These are phyloP conservation scores for Tetanocera ferruginea DNA, from an alignment of 2,888 invertebrate species.

Conservation along the genomic window DNA sequence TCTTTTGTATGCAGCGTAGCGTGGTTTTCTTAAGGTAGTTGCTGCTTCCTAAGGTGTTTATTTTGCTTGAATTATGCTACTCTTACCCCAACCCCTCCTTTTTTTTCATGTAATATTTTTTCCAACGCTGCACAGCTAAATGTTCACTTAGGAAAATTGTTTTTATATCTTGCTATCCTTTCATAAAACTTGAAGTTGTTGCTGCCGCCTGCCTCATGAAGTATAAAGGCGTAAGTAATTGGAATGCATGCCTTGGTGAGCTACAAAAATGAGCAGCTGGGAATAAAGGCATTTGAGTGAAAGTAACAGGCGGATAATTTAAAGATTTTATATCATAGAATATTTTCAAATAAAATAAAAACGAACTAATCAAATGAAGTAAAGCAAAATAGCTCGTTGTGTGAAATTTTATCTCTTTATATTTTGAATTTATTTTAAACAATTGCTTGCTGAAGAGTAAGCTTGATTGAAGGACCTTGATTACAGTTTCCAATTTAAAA, in stretches of 20 bases:
- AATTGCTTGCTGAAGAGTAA: too few relatives aligned
- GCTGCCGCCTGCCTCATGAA: conserved; percentile 18
- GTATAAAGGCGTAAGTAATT: conserved; percentile 38
- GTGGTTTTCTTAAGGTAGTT: conserved; percentile 30
- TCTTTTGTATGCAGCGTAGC: neutral
- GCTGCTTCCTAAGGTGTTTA: neutral
- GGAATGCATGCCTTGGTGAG: conserved; percentile 19
- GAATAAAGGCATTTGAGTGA: neutral
- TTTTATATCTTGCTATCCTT: conserved; percentile 52
- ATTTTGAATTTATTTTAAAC: too few relatives aligned
- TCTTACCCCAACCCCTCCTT: neutral
- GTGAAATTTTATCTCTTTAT: neutral
- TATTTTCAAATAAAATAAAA: neutral
- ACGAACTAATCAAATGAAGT: neutral
- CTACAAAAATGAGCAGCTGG: conserved; percentile 2
- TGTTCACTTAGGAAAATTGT: conserved; percentile 66
- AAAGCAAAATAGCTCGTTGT: neutral
- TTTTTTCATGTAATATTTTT: neutral
- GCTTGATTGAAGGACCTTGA: neutral
- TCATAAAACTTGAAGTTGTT: conserved; percentile 31
- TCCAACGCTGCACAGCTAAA: conserved; percentile 53
- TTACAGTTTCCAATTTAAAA: neutral
- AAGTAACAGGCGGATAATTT: neutral
- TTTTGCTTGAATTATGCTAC: neutral
- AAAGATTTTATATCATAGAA: neutral